phyloP scores from a whole-genome alignment of 2,113 vertebrate genomes.

The Corapipo altera region DNA sequence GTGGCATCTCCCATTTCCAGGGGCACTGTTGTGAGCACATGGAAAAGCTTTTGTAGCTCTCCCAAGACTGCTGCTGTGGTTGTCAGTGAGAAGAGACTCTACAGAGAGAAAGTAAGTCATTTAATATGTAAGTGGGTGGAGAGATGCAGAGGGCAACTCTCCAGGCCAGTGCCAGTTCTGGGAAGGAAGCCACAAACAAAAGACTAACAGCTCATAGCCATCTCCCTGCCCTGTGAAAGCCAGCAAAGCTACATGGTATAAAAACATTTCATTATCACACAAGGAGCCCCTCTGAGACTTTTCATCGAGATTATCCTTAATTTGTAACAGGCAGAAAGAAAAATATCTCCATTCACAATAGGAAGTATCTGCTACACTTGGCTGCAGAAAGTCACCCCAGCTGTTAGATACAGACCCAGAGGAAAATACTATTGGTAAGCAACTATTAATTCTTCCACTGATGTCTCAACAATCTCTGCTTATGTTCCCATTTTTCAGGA shows the following conservation, averaged over 20 bases:
- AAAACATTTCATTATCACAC: neutral
- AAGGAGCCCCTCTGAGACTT: neutral
- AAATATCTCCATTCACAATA: neutral
- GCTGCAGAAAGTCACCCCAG: neutral
- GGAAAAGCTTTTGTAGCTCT: neutral
- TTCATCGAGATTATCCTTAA: neutral
- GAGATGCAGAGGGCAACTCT: neutral
- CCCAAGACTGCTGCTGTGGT: neutral
- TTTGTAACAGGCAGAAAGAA: neutral
- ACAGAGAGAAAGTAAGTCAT: neutral
- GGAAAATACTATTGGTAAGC: neutral
- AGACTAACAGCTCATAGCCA: neutral
- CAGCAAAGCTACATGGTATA: neutral
- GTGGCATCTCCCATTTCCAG: neutral
- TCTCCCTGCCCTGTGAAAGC: neutral
- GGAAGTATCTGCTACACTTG: neutral
- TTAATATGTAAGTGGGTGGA: neutral
- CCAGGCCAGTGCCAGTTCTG: neutral
- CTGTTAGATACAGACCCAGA: neutral
- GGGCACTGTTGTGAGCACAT: neutral
- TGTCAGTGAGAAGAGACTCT: neutral
- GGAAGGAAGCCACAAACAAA: neutral
- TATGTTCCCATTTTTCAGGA: neutral
- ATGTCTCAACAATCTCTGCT: neutral
- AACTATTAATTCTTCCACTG: neutral